A percentile compares a stretch with the other conserved stretches of the same genome.
These are phyloP conservation scores for Apamea crenata DNA, from an alignment of 2,888 invertebrate genomes.

Conservation along the genomic window DNA sequence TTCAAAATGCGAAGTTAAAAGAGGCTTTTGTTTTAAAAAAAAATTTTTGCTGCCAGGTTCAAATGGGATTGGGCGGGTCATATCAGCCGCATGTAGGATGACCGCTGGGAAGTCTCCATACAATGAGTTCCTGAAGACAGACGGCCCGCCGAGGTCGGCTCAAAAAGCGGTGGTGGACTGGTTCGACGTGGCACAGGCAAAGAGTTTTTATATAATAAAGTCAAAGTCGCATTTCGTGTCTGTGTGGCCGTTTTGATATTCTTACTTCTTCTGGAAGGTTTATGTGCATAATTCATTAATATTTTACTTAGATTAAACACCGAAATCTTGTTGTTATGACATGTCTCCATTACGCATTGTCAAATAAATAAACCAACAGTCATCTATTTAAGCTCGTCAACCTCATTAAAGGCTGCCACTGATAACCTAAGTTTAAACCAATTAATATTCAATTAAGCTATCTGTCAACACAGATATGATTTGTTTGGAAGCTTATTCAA, in stretches of 20 bases:
- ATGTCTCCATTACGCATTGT: not conserved
- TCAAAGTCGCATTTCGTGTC: not conserved
- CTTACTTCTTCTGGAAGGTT: not conserved
- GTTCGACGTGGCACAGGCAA: too few relatives aligned
- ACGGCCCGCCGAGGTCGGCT: too few relatives aligned
- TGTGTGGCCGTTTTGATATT: not conserved
- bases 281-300: not conserved
- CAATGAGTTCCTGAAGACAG: too few relatives aligned
- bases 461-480: conserved; percentile 39
- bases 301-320: not conserved
- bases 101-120: not conserved
- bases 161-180: too few relatives aligned
- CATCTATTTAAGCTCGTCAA: not conserved
- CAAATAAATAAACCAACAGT: not conserved
- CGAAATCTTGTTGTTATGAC: not conserved
- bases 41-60: not conserved
- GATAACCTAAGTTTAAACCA: conserved; percentile 23
- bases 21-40: conserved; percentile 6
- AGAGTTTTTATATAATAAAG: not conserved
- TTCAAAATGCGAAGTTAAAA: not conserved
- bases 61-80: not conserved
- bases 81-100: too few relatives aligned
- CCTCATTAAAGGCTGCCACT: not conserved
- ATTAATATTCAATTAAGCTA: conserved; percentile 40
- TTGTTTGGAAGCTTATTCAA: conserved; percentile 17